Evolutionary conservation across 1,140 invertebrate species (phyloP).

Genomic region (Zaprionus nigranus): DNA sequence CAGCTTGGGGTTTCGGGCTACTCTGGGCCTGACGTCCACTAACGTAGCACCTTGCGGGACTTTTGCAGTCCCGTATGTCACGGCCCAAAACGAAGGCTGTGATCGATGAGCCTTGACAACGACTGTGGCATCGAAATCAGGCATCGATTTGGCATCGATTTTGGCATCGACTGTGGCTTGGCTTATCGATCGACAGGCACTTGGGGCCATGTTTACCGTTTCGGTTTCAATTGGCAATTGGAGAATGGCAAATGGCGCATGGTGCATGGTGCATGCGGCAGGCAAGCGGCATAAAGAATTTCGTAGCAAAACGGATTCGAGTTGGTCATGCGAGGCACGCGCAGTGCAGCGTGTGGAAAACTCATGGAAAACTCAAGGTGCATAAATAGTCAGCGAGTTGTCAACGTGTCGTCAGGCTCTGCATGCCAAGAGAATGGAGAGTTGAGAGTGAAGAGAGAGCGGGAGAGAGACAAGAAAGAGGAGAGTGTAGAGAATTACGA

Average conservation of each 20-base stretch:
- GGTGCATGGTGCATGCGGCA: not conserved
- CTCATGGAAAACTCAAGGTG: not conserved
- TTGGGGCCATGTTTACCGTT: slow-evolving; percentile 55
- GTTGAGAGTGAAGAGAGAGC: not conserved
- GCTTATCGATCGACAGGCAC: slow-evolving; percentile 12
- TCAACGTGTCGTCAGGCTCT: slow-evolving; percentile 4
- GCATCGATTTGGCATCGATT: slow-evolving; percentile 38
- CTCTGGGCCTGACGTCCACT: not conserved
- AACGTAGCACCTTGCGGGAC: not conserved
- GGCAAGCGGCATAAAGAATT: not conserved
- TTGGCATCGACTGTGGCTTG: slow-evolving; percentile 24
- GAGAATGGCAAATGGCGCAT: slow-evolving; percentile 13
- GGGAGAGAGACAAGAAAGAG: not conserved
- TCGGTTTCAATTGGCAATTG: slow-evolving; percentile 33
- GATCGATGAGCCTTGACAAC: slow-evolving; percentile 9
- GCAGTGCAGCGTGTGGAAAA: slow-evolving; percentile 1
- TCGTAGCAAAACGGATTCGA: slow-evolving; percentile 1
- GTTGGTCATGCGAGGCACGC: slow-evolving; percentile 1
- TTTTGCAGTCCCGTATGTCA: not conserved
- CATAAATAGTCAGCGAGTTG: not conserved
- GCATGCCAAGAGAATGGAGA: not conserved
- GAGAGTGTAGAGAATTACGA: not conserved
- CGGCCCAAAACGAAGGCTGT: not conserved
- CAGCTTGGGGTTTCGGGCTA: not conserved
- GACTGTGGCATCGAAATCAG: not conserved